Conservation (phyloP, 2,113 vertebrate genomes). For the Ascaphus truei region DNA sequence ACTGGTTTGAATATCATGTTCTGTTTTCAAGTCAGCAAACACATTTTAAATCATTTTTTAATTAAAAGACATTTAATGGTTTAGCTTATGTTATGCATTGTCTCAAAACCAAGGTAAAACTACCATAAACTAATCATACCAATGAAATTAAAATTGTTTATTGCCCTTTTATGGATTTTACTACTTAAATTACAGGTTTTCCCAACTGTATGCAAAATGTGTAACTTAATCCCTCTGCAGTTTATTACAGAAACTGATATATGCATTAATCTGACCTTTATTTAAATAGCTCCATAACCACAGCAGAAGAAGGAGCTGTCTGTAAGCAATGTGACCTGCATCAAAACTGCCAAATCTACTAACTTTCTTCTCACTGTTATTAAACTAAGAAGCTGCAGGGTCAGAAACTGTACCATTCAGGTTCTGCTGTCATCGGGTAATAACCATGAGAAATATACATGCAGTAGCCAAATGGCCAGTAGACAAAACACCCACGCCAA, state of each 20-base stretch:
- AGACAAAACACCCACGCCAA: conserved; percentile 78
- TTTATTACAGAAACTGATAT: conserved; percentile 65
- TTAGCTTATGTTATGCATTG: conserved; percentile 47
- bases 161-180: conserved; percentile 60
- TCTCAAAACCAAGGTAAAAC: conserved; percentile 44
- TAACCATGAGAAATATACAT: conserved; percentile 75
- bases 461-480: conserved; percentile 73
- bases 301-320: conserved; percentile 38
- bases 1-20: conserved; percentile 38
- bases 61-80: conserved; percentile 63
- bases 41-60: conserved; percentile 64
- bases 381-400: conserved; percentile 64
- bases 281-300: conserved; percentile 55
- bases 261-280: conserved; percentile 61
- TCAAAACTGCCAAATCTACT: conserved; percentile 65
- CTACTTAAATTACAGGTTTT: conserved; percentile 64
- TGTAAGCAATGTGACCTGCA: conserved; percentile 40
- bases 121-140: conserved; percentile 50
- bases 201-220: conserved; percentile 66
- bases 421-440: conserved; percentile 74
- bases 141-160: conserved; percentile 62
- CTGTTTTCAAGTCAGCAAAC: conserved; percentile 59
- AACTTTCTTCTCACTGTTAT: conserved; percentile 67
- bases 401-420: conserved; percentile 64
- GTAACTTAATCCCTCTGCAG: conserved; percentile 55